Percentiles rank a stretch among this genome's conserved stretches.
Conservation (phyloP, 2,888 invertebrate species). For the Halocaridina rubra region DNA sequence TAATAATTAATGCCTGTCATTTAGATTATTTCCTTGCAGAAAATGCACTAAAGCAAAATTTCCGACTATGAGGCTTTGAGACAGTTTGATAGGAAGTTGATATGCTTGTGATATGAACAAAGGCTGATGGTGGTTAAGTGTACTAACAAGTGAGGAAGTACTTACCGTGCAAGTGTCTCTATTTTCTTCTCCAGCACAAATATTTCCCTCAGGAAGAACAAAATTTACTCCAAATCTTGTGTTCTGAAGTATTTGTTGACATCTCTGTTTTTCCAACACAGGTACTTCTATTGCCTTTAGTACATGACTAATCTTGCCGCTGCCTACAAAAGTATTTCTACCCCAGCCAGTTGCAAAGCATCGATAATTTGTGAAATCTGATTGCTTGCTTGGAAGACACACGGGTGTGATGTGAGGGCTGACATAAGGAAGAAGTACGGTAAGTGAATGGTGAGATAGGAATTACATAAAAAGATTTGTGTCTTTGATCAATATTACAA, state of each 20-base stretch:
- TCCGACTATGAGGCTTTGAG: too few relatives aligned
- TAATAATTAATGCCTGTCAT: too few relatives aligned
- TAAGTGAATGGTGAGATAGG: background rate
- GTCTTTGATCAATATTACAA: too few relatives aligned
- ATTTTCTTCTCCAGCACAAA: constrained; percentile 51
- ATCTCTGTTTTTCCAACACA: background rate
- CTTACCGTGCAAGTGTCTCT: constrained; percentile 54
- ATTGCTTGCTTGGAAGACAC: constrained; percentile 85
- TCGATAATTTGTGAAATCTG: constrained; percentile 81
- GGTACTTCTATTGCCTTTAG: constrained; percentile 56
- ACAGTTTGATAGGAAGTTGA: too few relatives aligned
- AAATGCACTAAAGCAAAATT: too few relatives aligned
- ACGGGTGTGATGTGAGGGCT: constrained; percentile 91
- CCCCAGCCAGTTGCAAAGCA: constrained; percentile 99
- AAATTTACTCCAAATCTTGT: constrained; percentile 32
- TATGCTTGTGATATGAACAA: background rate
- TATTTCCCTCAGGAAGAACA: constrained; percentile 34
- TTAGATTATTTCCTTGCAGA: too few relatives aligned
- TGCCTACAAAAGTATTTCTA: constrained; percentile 82
- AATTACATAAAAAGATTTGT: too few relatives aligned
- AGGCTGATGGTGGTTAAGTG: too few relatives aligned
- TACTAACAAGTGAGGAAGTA: too few relatives aligned
- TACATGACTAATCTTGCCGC: constrained; percentile 41
- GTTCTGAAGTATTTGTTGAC: constrained; percentile 16
- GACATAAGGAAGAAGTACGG: constrained; percentile 66